phyloP scores from a whole-genome alignment of 2,888 invertebrate genomes.

The Panopea generosa region DNA sequence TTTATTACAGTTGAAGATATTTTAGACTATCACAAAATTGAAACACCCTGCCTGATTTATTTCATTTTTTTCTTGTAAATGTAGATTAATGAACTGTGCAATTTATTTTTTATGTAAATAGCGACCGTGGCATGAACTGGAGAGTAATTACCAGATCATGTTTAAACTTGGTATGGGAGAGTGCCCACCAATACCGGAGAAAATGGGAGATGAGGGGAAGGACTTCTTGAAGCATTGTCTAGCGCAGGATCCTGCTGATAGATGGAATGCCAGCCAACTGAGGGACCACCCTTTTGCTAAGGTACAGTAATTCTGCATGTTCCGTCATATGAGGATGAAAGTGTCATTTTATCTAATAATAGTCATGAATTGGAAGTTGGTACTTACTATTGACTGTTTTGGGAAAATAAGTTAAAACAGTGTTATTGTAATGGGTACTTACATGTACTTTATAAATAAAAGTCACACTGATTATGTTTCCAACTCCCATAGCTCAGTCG shows the following conservation, averaged over 20 bases:
- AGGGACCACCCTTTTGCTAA: slow-evolving; percentile 91
- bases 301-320: slow-evolving; percentile 74
- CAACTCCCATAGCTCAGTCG: no score
- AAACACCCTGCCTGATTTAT: no score
- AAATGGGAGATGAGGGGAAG: slow-evolving; percentile 92
- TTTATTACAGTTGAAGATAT: no score
- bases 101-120: slow-evolving; percentile 84
- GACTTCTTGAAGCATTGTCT: slow-evolving; percentile 93
- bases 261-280: slow-evolving; percentile 91
- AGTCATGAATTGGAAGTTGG: background rate
- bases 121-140: slow-evolving; percentile 96
- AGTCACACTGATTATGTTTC: no score
- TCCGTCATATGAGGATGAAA: no score
- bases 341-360: background rate
- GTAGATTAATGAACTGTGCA: no score
- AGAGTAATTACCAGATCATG: slow-evolving; percentile 98
- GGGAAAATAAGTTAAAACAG: no score
- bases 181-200: slow-evolving; percentile 91
- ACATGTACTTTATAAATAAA: no score
- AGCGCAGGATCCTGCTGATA: slow-evolving; percentile 91
- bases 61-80: no score
- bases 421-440: no score
- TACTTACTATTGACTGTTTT: background rate
- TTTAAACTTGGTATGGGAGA: slow-evolving; percentile 97
- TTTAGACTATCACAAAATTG: no score